Evolutionary conservation across 2,113 vertebrate genomes (phyloP), one percentile per base, ranked within the genome.

Genomic region (Catharus fuscescens): DNA sequence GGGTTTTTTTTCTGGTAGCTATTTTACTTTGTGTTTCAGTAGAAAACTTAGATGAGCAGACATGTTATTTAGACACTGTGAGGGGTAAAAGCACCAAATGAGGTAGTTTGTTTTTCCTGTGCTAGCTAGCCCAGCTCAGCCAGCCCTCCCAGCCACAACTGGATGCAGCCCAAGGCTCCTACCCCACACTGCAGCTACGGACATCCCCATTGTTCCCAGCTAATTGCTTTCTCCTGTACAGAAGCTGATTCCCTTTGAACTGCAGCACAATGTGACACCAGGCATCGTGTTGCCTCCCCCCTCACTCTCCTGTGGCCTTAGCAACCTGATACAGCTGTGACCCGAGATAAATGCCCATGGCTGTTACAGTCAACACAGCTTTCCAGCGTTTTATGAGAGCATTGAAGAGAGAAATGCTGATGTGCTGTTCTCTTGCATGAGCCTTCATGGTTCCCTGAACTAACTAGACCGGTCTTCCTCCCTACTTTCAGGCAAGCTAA

Each of bases 201-300:
- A 59, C 44, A 40, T 56, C 45, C 8, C 64, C 60, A 57, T 53
- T 81, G 80, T 92, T 88, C 82, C 36, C 88, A 81, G 90, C 34
- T 96, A 73, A 92, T 77, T 80, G 85, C 85, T 67, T 92, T 84
- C 93, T 83, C 76, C 92, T 56, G 44, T 2, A 45, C 65, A 67
- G 88, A 47, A 83, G 86, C 45, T 52, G 87, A 8, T 42, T 88
- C 66, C 83, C 76, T 92, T 86, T 80, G 88, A 95, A 56, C 79
- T 64, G 80, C 82, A 53, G 50, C 16, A 92, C 82, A 92, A 61
- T 77, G 90, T 91, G 96, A 92, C 80, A 93, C 92, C 91, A 56
- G 34, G 89, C 77, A 72, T 89, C 80, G 66, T 10, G 2, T 73
- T 92, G 73, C 89, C 81, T 93, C 54, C 87, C 56, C 21, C 47